A percentile compares a stretch with the other conserved stretches of the same genome.
Conservation (phyloP, 2,797 vertebrate genomes). For the Champsocephalus esox region DNA sequence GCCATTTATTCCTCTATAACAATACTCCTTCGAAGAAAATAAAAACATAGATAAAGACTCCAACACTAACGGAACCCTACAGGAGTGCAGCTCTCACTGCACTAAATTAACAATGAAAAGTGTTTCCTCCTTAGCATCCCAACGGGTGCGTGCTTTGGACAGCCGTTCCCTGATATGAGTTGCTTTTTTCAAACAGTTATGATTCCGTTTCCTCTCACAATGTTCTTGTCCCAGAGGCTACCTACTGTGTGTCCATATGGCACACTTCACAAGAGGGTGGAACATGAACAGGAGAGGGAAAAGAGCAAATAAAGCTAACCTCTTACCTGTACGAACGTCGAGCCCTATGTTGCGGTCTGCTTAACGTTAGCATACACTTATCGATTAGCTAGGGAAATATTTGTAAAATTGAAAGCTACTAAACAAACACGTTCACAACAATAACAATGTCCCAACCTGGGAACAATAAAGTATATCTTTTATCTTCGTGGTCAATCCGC, state of each 20-base stretch:
- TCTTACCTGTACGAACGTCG: conserved; percentile 23
- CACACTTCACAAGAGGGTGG: conserved; percentile 42
- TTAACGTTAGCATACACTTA: not conserved
- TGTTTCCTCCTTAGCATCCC: not conserved
- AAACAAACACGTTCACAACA: no score
- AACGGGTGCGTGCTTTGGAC: conserved; percentile 3
- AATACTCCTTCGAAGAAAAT: not conserved
- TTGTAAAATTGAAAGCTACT: no score
- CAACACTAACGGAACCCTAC: not conserved
- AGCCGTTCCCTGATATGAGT: conserved; percentile 38
- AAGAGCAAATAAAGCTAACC: conserved; percentile 5
- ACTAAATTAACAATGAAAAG: not conserved
- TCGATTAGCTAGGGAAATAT: not conserved
- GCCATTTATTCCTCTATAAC: conserved; percentile 15
- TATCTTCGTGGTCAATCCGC: no score
- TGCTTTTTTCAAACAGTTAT: conserved; percentile 63
- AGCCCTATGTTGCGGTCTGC: no score
- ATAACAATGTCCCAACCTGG: no score
- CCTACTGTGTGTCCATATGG: conserved; percentile 83
- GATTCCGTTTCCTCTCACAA: conserved; percentile 61
- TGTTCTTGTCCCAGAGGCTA: conserved; percentile 49
- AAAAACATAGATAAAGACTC: not conserved
- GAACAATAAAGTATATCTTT: no score
- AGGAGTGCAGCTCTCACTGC: not conserved
- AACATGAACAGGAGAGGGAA: conserved; percentile 33